A percentile compares a stretch with the other conserved stretches of the same genome.
Evolutionary conservation across 2,113 vertebrate species (phyloP).

Genomic region (Ellobius talpinus): DNA sequence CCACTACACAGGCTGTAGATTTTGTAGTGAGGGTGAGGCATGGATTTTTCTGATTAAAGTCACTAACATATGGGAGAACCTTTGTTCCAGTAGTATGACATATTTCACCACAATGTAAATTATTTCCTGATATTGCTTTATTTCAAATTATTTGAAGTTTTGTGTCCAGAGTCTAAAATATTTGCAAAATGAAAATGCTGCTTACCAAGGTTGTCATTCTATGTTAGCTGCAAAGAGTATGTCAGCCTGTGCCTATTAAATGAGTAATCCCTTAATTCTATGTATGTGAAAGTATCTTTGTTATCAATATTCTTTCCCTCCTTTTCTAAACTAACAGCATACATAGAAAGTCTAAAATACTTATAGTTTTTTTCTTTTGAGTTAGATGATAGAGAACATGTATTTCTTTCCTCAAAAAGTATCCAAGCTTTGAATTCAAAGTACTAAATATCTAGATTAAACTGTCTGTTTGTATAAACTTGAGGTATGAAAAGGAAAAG

Average conservation of each 20-base stretch:
- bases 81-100: not conserved
- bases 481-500: conserved; percentile 58
- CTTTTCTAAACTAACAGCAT: conserved; percentile 26
- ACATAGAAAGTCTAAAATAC: conserved; percentile 54
- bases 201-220: conserved; percentile 7
- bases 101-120: not conserved
- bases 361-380: conserved; percentile 57
- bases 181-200: conserved; percentile 17
- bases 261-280: conserved; percentile 17
- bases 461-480: conserved; percentile 52
- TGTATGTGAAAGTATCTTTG: conserved; percentile 47
- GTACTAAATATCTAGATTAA: conserved; percentile 70
- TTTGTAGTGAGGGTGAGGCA: not conserved
- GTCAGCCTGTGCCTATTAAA: conserved; percentile 36
- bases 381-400: conserved; percentile 59
- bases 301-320: conserved; percentile 42
- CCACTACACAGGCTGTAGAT: not conserved
- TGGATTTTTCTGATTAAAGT: not conserved
- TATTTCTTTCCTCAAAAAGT: conserved; percentile 58
- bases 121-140: conserved; percentile 1
- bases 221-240: not conserved
- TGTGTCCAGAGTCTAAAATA: conserved; percentile 8
- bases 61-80: not conserved
- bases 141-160: not conserved
- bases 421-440: conserved; percentile 69